phyloP scores from a whole-genome alignment of 2,797 vertebrate species.

The Lycodopsis pacificus region DNA sequence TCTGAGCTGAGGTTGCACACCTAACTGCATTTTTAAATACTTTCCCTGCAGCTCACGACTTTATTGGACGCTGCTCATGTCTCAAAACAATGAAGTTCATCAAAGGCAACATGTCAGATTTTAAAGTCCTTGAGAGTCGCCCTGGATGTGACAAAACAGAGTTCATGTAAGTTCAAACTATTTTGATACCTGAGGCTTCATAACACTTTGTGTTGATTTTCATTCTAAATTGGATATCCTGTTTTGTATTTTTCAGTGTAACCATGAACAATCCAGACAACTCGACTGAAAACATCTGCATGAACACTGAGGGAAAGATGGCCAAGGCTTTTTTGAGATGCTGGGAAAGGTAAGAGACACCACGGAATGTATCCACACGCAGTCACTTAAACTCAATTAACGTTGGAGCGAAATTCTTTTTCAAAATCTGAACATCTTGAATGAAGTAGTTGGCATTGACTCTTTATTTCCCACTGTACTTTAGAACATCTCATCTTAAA shows the following conservation, averaged over 20 bases:
- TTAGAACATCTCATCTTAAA: neutral
- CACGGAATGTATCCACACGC: neutral
- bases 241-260: constrained; percentile 67
- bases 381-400: neutral
- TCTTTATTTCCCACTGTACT: neutral
- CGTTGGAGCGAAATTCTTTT: neutral
- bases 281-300: constrained; percentile 50
- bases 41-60: constrained; percentile 53
- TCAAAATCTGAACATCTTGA: neutral
- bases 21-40: constrained; percentile 2
- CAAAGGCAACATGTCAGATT: constrained; percentile 66
- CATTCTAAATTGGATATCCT: neutral
- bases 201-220: neutral
- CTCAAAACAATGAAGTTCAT: neutral
- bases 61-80: constrained; percentile 66
- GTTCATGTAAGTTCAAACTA: constrained; percentile 78
- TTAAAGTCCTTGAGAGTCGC: constrained; percentile 65
- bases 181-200: fast-evolving
- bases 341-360: constrained; percentile 79
- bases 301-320: constrained; percentile 55
- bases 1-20: constrained; percentile 3
- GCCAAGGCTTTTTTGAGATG: constrained; percentile 68
- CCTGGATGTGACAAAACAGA: constrained; percentile 68
- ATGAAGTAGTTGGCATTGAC: neutral
- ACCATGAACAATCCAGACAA: constrained; percentile 45